A percentile compares a stretch with the other conserved stretches of the same genome.
Conservation (phyloP, 1,140 invertebrate genomes). For the Drosophila repletoides region DNA sequence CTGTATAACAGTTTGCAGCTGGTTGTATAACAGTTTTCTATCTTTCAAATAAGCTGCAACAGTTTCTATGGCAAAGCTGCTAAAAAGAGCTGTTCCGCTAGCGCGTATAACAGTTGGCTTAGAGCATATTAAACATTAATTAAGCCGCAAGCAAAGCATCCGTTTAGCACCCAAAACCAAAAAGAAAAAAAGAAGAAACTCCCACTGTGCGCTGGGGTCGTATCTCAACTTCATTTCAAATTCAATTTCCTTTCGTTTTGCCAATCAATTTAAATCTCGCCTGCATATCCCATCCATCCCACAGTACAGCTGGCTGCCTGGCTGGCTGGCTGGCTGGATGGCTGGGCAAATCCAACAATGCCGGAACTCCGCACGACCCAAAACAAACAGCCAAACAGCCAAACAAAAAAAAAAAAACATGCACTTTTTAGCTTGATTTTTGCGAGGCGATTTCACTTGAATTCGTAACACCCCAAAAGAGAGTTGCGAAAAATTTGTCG, state of each 20-base stretch:
- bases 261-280: slow-evolving; percentile 71
- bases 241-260: slow-evolving; percentile 71
- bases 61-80: no score
- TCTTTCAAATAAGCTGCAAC: no score
- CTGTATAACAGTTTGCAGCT: slow-evolving; percentile 1
- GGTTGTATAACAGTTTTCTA: slow-evolving; percentile 24
- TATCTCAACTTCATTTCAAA: no score
- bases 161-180: no score
- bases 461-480: slow-evolving; percentile 72
- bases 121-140: no score
- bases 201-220: no score
- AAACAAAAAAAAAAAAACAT: slow-evolving; percentile 36
- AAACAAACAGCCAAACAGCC: slow-evolving; percentile 36
- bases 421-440: slow-evolving; percentile 67
- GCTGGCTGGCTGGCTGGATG: no score
- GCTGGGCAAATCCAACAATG: slow-evolving; percentile 54
- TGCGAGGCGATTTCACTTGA: slow-evolving; percentile 70
- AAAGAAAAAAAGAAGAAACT: no score
- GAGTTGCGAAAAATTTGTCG: slow-evolving; percentile 57
- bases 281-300: slow-evolving; percentile 38
- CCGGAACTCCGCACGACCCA: slow-evolving; percentile 70
- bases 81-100: no score
- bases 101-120: no score
- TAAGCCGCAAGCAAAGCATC: no score
- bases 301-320: no score